phyloP scores from a whole-genome alignment of 2,888 invertebrate species.

The Elysia crispata region DNA sequence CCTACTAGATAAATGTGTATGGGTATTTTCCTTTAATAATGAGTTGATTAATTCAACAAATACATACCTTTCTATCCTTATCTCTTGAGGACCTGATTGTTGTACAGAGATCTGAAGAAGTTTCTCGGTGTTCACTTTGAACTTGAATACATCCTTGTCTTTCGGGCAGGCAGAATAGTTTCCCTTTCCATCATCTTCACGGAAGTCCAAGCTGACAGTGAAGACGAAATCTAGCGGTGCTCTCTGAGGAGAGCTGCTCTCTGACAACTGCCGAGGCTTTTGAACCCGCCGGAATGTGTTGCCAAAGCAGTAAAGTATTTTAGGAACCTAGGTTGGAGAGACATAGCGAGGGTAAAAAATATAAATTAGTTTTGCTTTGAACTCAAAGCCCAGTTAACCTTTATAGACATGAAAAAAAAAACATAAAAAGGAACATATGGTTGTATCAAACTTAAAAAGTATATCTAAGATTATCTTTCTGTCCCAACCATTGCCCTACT shows the following conservation, averaged over 20 bases:
- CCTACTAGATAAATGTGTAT: no score
- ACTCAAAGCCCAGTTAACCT: no score
- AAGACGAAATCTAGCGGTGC: constrained; percentile 85
- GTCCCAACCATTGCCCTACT: no score
- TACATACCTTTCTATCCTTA: constrained; percentile 86
- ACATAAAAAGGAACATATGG: background rate
- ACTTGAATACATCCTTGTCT: constrained; percentile 79
- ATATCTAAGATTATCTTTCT: no score
- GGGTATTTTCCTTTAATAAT: no score
- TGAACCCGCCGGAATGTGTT: constrained; percentile 95
- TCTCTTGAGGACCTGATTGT: constrained; percentile 79
- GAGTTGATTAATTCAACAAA: no score
- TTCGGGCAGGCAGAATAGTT: constrained; percentile 88
- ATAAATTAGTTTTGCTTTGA: no score
- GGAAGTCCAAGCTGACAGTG: constrained; percentile 94
- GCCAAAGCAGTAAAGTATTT: constrained; percentile 87
- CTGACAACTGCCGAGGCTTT: constrained; percentile 59
- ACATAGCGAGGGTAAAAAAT: no score
- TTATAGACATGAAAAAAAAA: no score
- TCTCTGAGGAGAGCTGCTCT: constrained; percentile 16
- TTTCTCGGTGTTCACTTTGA: constrained; percentile 90
- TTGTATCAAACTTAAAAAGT: no score
- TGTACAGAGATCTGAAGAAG: constrained; percentile 89
- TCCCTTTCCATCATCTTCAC: constrained; percentile 76
- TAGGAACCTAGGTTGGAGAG: constrained; percentile 78